Percentiles rank a stretch among this genome's conserved stretches.
Conservation (phyloP, 2,888 invertebrate species). For the Spialia ferax region DNA sequence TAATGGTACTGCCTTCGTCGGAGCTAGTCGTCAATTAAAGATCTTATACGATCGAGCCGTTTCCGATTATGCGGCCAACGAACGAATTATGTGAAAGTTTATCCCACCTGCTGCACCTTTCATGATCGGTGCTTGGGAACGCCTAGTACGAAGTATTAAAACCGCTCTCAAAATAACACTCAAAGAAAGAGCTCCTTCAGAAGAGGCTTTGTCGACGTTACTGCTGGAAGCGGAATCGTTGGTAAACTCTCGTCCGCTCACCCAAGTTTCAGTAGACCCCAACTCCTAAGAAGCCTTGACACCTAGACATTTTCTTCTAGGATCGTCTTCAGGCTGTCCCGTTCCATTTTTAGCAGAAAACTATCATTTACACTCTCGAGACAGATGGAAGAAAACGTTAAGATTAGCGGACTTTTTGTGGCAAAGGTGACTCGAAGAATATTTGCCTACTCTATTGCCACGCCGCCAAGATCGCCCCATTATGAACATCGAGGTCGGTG, state of each 20-base stretch:
- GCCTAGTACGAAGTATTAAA: background rate
- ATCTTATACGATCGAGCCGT: background rate
- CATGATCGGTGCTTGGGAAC: background rate
- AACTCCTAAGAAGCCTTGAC: background rate
- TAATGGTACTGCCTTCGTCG: conserved; percentile 3
- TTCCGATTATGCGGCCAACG: background rate
- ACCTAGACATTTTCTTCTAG: background rate
- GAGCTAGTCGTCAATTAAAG: background rate
- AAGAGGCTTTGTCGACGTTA: background rate
- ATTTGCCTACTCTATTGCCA: background rate
- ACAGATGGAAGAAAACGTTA: background rate
- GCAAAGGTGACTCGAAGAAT: background rate
- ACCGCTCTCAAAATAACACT: background rate
- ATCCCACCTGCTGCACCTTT: conserved; percentile 1
- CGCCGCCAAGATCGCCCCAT: background rate
- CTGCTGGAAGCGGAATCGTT: background rate
- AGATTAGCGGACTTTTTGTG: background rate
- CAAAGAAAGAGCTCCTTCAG: background rate
- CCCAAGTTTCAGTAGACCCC: background rate
- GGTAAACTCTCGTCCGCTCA: background rate
- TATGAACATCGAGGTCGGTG: background rate
- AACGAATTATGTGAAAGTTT: background rate
- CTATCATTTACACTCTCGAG: background rate
- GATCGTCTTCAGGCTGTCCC: background rate
- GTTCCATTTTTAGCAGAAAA: background rate